These are phyloP conservation scores for Galeopterus variegatus DNA, from an alignment of 2,113 vertebrate genomes.

Conservation along the genomic window DNA sequence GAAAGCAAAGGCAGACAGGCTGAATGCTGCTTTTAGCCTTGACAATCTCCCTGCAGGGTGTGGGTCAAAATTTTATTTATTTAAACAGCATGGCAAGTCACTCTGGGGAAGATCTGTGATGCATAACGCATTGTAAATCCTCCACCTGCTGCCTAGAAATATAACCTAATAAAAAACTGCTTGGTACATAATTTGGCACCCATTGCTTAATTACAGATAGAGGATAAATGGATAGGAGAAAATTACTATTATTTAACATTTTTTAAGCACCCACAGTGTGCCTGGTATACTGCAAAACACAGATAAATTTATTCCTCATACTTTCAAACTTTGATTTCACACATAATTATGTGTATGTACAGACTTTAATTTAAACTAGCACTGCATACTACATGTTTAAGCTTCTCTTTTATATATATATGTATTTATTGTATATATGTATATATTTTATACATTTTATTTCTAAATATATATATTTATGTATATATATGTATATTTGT, in stretches of 20 bases:
- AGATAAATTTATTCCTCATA: neutral
- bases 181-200: slow-evolving; percentile 65
- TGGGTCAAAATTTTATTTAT: slow-evolving; percentile 27
- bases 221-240: slow-evolving; percentile 21
- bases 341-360: neutral
- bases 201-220: slow-evolving; percentile 68
- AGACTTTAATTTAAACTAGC: neutral
- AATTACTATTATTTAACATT: slow-evolving; percentile 77
- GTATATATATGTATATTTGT: no score
- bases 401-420: neutral
- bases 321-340: slow-evolving; percentile 34
- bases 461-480: neutral
- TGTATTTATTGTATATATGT: neutral
- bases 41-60: neutral
- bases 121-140: neutral
- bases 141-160: slow-evolving; percentile 58
- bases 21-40: neutral
- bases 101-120: slow-evolving; percentile 1
- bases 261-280: slow-evolving; percentile 67
- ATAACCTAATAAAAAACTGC: slow-evolving; percentile 64
- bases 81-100: slow-evolving; percentile 11
- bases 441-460: neutral
- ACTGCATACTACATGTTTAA: neutral
- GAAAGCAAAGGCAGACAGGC: neutral
- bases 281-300: slow-evolving; percentile 12